These are phyloP conservation scores for Stictonetta naevosa DNA, from an alignment of 2,113 vertebrate genomes.

Conservation along the genomic window DNA sequence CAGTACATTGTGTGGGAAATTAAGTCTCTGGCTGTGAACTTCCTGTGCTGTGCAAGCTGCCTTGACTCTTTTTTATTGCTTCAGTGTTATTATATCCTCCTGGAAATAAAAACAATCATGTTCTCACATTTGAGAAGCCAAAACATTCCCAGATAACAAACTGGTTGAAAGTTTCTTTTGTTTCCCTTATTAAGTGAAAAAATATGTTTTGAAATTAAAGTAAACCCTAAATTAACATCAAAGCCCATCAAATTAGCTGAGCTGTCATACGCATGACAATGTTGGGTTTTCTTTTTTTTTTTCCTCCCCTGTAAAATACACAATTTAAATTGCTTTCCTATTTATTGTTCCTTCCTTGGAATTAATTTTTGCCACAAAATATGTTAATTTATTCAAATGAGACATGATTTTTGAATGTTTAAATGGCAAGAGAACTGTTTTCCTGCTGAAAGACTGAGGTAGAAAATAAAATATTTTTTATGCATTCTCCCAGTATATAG, in stretches of 20 bases:
- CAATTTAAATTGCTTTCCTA: slow-evolving; percentile 74
- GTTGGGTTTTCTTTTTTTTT: slow-evolving; percentile 16
- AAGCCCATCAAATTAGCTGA: slow-evolving; percentile 75
- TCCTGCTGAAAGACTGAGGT: slow-evolving; percentile 54
- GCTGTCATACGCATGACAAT: slow-evolving; percentile 65
- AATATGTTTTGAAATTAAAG: slow-evolving; percentile 83
- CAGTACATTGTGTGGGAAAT: slow-evolving; percentile 92
- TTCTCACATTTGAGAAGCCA: slow-evolving; percentile 85
- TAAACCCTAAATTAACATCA: slow-evolving; percentile 78
- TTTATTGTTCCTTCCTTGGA: slow-evolving; percentile 74
- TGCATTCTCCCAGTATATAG: slow-evolving; percentile 10
- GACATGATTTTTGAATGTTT: slow-evolving; percentile 69
- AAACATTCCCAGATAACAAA: slow-evolving; percentile 84
- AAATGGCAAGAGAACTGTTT: slow-evolving; percentile 65
- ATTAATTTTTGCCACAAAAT: slow-evolving; percentile 77
- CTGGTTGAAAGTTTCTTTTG: slow-evolving; percentile 84
- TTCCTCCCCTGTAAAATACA: slow-evolving; percentile 54
- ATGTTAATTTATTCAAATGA: slow-evolving; percentile 83
- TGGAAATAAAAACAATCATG: slow-evolving; percentile 87
- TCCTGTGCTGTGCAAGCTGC: slow-evolving; percentile 84
- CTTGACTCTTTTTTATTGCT: slow-evolving; percentile 88
- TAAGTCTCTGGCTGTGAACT: slow-evolving; percentile 90
- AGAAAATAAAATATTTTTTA: slow-evolving; percentile 22
- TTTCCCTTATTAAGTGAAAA: slow-evolving; percentile 82
- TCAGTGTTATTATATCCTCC: slow-evolving; percentile 84